A percentile compares a stretch with the other conserved stretches of the same genome.
Conservation (phyloP, 2,797 vertebrate species). For the Myotis pilosus region DNA sequence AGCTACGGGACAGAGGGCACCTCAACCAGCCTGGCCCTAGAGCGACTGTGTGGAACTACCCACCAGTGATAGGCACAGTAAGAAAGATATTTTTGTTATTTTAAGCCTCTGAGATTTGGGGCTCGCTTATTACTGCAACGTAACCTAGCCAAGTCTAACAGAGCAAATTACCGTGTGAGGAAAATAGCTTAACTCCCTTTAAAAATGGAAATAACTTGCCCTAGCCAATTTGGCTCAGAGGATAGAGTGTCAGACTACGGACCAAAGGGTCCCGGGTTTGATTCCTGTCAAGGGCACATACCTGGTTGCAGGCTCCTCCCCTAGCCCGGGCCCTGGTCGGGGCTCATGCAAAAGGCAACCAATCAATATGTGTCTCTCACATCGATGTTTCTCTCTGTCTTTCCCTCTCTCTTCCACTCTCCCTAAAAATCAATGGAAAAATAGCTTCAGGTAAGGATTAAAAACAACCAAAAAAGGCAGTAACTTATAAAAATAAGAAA, state of each 20-base stretch:
- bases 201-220: constrained; percentile 27
- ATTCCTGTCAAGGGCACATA: not conserved
- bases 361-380: not conserved
- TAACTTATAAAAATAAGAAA: constrained; percentile 18
- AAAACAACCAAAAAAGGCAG: not conserved
- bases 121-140: not conserved
- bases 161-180: not conserved
- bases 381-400: not conserved
- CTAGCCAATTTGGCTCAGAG: not conserved
- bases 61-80: not conserved
- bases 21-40: not conserved
- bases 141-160: not conserved
- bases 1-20: not conserved
- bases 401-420: not conserved
- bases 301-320: not conserved
- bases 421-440: not conserved
- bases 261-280: too few species aligned
- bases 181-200: not conserved
- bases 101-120: not conserved
- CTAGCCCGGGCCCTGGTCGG: not conserved
- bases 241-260: not conserved
- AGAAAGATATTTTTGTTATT: not conserved
- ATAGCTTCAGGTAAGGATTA: not conserved
- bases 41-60: not conserved
- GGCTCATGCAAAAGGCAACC: not conserved